Evolutionary conservation across 1,140 invertebrate species (phyloP).

Genomic region (Grapholita molesta): DNA sequence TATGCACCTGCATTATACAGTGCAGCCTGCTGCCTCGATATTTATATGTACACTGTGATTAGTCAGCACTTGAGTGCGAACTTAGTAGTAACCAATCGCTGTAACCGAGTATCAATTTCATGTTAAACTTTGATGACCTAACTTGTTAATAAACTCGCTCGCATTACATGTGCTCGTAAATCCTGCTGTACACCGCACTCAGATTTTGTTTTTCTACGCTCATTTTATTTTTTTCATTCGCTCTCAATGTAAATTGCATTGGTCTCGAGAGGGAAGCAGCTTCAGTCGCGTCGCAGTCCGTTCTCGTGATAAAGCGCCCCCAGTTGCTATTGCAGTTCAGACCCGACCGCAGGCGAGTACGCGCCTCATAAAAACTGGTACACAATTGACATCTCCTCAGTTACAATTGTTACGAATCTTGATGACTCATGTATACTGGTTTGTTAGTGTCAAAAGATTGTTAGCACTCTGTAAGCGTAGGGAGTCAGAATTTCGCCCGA

Average conservation of each 20-base stretch:
- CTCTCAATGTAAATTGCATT: slow-evolving; percentile 45
- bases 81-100: neutral
- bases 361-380: neutral
- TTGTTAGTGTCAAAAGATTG: neutral
- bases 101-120: neutral
- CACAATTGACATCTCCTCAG: neutral
- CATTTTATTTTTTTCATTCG: slow-evolving; percentile 33
- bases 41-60: too few relatives aligned
- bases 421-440: neutral
- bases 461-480: neutral
- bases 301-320: slow-evolving; percentile 10
- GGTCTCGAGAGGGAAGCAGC: slow-evolving; percentile 37
- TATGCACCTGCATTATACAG: too few relatives aligned
- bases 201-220: neutral
- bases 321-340: neutral
- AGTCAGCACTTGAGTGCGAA: too few relatives aligned
- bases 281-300: slow-evolving; percentile 4
- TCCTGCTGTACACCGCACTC: neutral
- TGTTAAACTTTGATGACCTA: neutral
- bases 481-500: neutral
- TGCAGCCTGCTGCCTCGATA: too few relatives aligned
- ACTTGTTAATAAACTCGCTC: neutral
- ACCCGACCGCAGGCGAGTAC: neutral
- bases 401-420: neutral
- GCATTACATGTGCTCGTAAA: neutral